Base-by-base conservation (phyloP, 2,797 vertebrate species). In the Natrix natrix region DNA sequence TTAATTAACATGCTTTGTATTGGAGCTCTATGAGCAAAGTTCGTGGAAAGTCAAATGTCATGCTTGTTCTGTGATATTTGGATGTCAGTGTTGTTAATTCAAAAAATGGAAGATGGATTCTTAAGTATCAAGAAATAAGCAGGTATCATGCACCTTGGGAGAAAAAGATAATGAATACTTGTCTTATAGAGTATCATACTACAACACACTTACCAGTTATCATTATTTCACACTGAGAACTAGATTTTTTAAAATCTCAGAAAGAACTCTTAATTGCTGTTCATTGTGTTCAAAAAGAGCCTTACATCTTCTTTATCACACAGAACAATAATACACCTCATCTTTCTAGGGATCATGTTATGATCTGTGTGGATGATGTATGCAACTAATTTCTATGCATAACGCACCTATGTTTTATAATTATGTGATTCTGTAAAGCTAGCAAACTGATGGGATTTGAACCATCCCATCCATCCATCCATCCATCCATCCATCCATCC, bases 1-100 rank as follows among this genome's bases (percentile, higher is more conserved):
- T 59, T 78, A 88, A 91, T 78, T 54, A 52, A 22, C 55, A 91
- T 37, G 86, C 37, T 88, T 93, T 86, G 59, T 86, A 93, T 52
- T 90, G 86, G 61, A 88, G n/a, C 57, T 69, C 4, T n/a, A 61
- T 8, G 59, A 88, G 74, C 86, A 88, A 63, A 88, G 12, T 60
- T 32, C 13, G 37, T 90, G 92, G 48, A 26, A 90, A 74, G 83
- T 3, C 89, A 87, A 86, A 89, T 89, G n/a, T 87, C 88, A 92
- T 16, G 63, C 59, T 56, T 61, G 37, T 60, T 92, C 92, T 86
- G 59, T 74, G 54, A 69, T 59, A 88, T 32, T 88, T n/a, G 59
- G 61, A 59, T 88, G 28, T 91, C 69, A 86, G 92, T 55, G n/a
- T 5, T 56, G 61, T n/a, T 88, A 93, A 88, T 87, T 93, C 86